Base-by-base conservation (phyloP, 2,113 vertebrate species). In the Percopsis transmontana region DNA sequence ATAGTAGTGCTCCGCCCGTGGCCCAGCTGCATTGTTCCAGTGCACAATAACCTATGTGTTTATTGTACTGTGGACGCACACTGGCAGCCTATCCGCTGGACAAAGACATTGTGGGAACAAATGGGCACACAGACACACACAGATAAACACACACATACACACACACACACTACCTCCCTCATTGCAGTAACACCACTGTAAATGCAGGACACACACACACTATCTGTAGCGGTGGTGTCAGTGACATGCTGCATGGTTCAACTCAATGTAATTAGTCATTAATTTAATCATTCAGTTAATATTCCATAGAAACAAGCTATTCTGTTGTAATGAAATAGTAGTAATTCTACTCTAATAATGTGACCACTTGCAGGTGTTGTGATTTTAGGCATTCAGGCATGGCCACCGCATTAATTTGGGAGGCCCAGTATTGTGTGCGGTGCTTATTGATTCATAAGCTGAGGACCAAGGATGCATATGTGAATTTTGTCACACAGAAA, bases 1-100 rank as follows among this genome's bases (percentile, higher is more conserved):
- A 60, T 82, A 80, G 80, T 45, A 33, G 24, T 56, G 64, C 42
- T 45, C 12, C 40, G 12, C 38, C 63, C 45, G 24, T 51, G 61
- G 18, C 39, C 12, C 18, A 20, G 38, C 39, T 19, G 78, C 80
- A 89, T 88, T 89, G 89, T 88, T 77, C 72, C 67, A 41, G 70
- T 19, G 50, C 76, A 90, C 89, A 90, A 90, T 89, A 85, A 87
- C 63, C 73, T 55, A 58, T 88, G 88, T 89, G 88, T 89, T 85
- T 75, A 89, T 88, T 89, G 87, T 88, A 71, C 58, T 63, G 83
- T 66, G 76, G 82, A 74, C 13, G 33, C 84, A 90, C 89, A 90
- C 85, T 85, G 74, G 85, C 77, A 65, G 82, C 59, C 80, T 90
- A 68, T 87, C 77, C 78, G 13, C 41, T 53, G 68, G 74, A 90